Evolutionary conservation across 2,113 vertebrate species (phyloP).

Genomic region (Carlito syrichta): DNA sequence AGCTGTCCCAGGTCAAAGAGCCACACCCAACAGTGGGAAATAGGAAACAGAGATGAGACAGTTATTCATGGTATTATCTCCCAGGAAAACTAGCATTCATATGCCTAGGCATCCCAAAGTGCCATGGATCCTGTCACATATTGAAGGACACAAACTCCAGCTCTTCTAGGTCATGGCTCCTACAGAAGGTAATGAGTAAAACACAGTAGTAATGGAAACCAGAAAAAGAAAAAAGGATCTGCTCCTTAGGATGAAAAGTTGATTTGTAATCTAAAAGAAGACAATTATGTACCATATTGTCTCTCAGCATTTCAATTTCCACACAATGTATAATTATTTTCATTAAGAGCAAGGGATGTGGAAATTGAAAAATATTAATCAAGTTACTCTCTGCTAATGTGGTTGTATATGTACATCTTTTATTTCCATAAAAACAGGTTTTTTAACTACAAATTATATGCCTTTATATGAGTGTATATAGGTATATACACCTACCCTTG

Average conservation of each 20-base stretch:
- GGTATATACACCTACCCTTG: background rate
- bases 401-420: background rate
- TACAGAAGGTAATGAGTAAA: background rate
- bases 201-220: background rate
- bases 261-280: background rate
- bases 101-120: background rate
- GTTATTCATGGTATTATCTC: background rate
- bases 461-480: background rate
- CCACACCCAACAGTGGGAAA: background rate
- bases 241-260: background rate
- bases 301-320: background rate
- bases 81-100: background rate
- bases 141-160: background rate
- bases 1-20: background rate
- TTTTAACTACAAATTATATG: background rate
- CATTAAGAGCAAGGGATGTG: background rate
- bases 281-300: background rate
- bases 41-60: background rate
- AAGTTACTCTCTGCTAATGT: background rate
- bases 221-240: background rate
- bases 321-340: background rate
- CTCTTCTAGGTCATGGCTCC: background rate
- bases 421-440: background rate
- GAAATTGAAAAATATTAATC: background rate
- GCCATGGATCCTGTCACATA: background rate